Conservation (phyloP, 2,113 vertebrate species). For the Phylloscopus trochilus region DNA sequence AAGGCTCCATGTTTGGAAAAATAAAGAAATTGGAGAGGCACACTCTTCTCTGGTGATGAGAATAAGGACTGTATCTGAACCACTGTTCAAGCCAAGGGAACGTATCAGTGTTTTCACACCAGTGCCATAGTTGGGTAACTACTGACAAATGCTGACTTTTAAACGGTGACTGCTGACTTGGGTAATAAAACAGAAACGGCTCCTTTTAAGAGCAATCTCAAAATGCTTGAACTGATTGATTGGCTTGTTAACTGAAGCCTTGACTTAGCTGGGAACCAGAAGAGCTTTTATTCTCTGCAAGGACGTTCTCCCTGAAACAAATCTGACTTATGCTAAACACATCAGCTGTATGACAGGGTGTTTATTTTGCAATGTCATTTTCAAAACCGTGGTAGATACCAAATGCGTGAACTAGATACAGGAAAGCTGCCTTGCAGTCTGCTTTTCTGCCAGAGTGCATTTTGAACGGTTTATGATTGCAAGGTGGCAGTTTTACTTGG, state of each 20-base stretch:
- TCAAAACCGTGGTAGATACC: neutral
- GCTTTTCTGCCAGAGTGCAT: neutral
- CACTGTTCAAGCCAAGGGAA: neutral
- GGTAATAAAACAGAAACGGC: neutral
- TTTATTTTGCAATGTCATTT: constrained; percentile 23
- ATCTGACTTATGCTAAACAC: neutral
- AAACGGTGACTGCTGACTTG: neutral
- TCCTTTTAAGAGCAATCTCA: neutral
- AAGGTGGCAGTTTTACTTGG: neutral
- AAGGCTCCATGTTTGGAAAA: neutral
- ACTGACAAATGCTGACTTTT: constrained; percentile 35
- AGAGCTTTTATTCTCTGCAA: neutral
- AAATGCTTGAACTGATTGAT: neutral
- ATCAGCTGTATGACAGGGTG: neutral
- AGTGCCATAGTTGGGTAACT: neutral
- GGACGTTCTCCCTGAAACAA: neutral
- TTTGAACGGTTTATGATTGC: neutral
- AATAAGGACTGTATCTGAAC: neutral
- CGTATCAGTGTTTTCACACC: constrained; percentile 7
- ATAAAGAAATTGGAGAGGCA: neutral
- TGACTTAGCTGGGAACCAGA: neutral
- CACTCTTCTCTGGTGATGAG: neutral
- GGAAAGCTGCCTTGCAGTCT: neutral
- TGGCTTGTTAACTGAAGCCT: neutral
- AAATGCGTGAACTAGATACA: neutral